phyloP scores from a whole-genome alignment of 1,140 invertebrate genomes.

The Leucophenga varia region DNA sequence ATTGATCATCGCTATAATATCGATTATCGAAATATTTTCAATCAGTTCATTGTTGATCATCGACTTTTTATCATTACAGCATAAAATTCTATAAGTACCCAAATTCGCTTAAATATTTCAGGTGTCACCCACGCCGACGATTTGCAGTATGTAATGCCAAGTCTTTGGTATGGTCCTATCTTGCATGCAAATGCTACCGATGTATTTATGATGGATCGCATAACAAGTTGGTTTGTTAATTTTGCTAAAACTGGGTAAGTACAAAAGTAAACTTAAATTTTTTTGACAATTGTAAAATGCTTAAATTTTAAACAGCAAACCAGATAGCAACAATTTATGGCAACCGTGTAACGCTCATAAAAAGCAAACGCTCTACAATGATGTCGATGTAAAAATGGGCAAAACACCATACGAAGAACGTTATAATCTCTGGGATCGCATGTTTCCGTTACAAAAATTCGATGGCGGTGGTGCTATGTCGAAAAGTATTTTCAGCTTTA shows the following conservation, averaged over 20 bases:
- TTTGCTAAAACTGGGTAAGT: conserved; percentile 38
- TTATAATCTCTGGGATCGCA: conserved; percentile 37
- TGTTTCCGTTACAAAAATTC: conserved; percentile 26
- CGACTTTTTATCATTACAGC: too few species aligned
- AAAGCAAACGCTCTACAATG: conserved; percentile 28
- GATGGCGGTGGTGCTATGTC: background rate
- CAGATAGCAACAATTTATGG: conserved; percentile 12
- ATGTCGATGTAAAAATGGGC: conserved; percentile 14
- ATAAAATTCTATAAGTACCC: too few species aligned
- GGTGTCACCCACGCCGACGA: conserved; percentile 67
- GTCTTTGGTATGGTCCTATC: conserved; percentile 51
- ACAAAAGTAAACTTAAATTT: too few species aligned
- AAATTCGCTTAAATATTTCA: conserved; percentile 9
- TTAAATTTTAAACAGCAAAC: conserved; percentile 8
- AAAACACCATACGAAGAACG: conserved; percentile 18
- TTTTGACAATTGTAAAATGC: too few species aligned
- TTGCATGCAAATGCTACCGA: conserved; percentile 16
- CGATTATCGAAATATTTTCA: too few species aligned
- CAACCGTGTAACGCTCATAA: conserved; percentile 17
- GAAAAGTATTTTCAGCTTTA: too few species aligned
- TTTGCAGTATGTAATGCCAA: conserved; percentile 64
- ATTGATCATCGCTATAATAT: too few species aligned
- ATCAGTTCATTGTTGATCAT: too few species aligned
- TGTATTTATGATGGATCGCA: conserved; percentile 42
- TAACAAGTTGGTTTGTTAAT: conserved; percentile 25